Evolutionary conservation across 2,113 vertebrate genomes (phyloP).

Genomic region (Sinosuthora webbiana): DNA sequence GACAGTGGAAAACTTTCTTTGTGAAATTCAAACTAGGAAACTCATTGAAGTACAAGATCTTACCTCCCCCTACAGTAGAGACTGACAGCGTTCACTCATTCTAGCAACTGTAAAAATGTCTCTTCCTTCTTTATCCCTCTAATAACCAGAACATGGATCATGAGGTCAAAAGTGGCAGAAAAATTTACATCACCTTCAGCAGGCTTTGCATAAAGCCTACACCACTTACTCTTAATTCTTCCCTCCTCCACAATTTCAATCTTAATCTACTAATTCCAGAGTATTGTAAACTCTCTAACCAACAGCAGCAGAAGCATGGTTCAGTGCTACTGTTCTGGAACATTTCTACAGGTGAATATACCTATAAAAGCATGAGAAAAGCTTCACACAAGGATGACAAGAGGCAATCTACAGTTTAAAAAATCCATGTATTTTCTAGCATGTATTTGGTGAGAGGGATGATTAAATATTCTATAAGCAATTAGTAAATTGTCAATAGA

Average conservation of each 20-base stretch:
- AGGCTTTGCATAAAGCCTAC: background rate
- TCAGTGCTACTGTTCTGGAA: background rate
- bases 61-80: background rate
- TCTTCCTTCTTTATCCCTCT: background rate
- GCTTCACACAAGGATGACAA: background rate
- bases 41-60: background rate
- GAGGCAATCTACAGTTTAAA: constrained; percentile 2
- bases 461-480: constrained; percentile 58
- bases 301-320: background rate
- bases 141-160: background rate
- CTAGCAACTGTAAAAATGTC: background rate
- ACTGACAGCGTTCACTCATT: background rate
- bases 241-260: background rate
- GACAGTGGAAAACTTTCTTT: background rate
- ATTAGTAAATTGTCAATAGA: constrained; percentile 73
- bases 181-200: background rate
- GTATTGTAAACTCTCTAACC: background rate
- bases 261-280: background rate
- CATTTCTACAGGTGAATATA: background rate
- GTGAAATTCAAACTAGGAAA: background rate
- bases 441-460: constrained; percentile 5
- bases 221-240: background rate
- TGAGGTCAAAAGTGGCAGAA: background rate
- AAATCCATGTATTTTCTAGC: background rate
- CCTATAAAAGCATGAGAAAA: background rate